Conservation (phyloP, 1,140 invertebrate species). For the Drosophila punjabiensis region DNA sequence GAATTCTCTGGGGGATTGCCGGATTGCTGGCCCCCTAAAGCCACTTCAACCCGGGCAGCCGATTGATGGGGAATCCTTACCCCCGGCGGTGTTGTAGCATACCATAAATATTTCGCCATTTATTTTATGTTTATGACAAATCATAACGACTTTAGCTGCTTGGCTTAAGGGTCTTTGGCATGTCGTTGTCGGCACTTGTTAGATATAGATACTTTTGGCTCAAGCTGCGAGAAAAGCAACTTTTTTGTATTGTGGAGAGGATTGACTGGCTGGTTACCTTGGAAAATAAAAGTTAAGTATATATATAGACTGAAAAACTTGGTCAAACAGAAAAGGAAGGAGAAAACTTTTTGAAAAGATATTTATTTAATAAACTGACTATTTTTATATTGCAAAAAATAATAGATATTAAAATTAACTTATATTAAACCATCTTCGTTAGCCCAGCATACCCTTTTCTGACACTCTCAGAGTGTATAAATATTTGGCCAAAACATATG, state of each 20-base stretch:
- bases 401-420: background rate
- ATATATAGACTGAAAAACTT: background rate
- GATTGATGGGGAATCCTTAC: conserved; percentile 31
- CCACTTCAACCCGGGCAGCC: conserved; percentile 9
- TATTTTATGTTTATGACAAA: conserved; percentile 85
- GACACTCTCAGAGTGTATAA: conserved; percentile 9
- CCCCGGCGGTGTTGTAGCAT: conserved; percentile 51
- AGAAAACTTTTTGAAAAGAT: background rate
- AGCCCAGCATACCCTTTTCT: background rate
- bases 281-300: background rate
- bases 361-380: background rate
- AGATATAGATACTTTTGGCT: conserved; percentile 76
- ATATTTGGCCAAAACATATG: conserved; percentile 59
- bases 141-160: conserved; percentile 81
- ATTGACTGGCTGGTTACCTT: conserved; percentile 5
- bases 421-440: background rate
- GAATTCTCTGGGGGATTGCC: conserved; percentile 20
- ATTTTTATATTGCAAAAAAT: background rate
- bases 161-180: conserved; percentile 74
- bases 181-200: conserved; percentile 77
- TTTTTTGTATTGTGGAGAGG: background rate
- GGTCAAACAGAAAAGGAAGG: no score
- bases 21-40: conserved; percentile 16
- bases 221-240: conserved; percentile 23
- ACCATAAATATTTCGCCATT: conserved; percentile 83